These are phyloP conservation scores for Nettapus auritus DNA, from an alignment of 2,113 vertebrate species.

Conservation along the genomic window DNA sequence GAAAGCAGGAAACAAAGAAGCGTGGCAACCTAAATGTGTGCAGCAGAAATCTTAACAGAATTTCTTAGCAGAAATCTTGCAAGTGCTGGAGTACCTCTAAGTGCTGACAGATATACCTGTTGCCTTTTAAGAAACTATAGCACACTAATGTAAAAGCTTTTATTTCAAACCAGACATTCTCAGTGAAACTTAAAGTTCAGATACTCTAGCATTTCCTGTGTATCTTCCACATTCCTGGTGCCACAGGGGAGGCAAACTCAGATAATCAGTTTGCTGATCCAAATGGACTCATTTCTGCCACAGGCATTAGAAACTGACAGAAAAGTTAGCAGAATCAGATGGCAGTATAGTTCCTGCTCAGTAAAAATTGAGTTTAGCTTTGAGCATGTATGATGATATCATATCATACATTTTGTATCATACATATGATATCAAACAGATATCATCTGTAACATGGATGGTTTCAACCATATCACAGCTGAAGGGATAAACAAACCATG, in stretches of 20 bases:
- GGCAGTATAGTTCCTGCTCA: neutral
- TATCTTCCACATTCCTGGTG: neutral
- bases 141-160: neutral
- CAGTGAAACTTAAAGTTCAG: neutral
- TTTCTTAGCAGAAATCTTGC: neutral
- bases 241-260: neutral
- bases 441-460: neutral
- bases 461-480: neutral
- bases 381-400: neutral
- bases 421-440: too few species aligned
- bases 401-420: too few species aligned
- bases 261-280: neutral
- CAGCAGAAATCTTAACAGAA: neutral
- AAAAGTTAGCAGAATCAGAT: neutral
- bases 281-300: neutral
- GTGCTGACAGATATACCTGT: neutral
- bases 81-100: neutral
- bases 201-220: neutral
- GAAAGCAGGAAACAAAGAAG: neutral
- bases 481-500: neutral
- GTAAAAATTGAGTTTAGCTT: neutral
- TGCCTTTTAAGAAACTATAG: neutral
- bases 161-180: neutral
- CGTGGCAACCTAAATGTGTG: neutral
- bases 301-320: neutral